Evolutionary conservation across 2,888 invertebrate genomes (phyloP), one percentile per base, ranked within the genome.

Genomic region (Amiota communis): DNA sequence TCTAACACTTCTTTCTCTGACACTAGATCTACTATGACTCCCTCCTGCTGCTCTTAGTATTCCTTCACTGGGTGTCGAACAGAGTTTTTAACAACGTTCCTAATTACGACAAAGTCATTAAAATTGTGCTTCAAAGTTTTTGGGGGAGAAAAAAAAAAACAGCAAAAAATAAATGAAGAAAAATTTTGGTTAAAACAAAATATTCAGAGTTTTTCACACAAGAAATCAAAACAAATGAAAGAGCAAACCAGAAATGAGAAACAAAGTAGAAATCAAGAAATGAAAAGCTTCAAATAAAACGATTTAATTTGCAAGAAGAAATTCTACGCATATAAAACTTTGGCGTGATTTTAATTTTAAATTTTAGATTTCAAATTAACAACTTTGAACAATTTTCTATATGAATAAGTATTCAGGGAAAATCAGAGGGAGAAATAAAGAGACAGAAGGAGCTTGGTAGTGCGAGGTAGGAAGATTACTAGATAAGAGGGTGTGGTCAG

Each of bases 21-120:
- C 36, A 36, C 36, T 36, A 2, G 4, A 4, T 36, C 36, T 36
- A 4, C 3, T 36, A 0, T 6, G 2, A 2, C 36, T 36, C 36
- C 6, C 36, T 6, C 8, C 23, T 36, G 36, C 36, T 6, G 2
- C 36, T 36, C 36, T 36, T 6, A 36, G 6, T 36, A 6, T 36
- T 36, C 36, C 36, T 36, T 36, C 8, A 36, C 8, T 36, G 6
- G 6, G 36, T 36, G 36, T 36, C 0, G 36, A 36, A 12, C n/a
- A 51, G 53, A 51, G 36, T 51, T n/a, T 65, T 59, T 59, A 63
- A 23, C 63, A 63, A 63, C 23, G 46, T 63, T 68, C 47, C 51
- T 68, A 68, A 68, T 68, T 53, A 68, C 67, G 67, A 20, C 67
- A 68, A 68, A 68, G 67, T 68, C 51, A 68, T 68, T 68, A 68